Conservation (phyloP, 92 coral and sea anemone genomes). For the Ricordea florida region DNA sequence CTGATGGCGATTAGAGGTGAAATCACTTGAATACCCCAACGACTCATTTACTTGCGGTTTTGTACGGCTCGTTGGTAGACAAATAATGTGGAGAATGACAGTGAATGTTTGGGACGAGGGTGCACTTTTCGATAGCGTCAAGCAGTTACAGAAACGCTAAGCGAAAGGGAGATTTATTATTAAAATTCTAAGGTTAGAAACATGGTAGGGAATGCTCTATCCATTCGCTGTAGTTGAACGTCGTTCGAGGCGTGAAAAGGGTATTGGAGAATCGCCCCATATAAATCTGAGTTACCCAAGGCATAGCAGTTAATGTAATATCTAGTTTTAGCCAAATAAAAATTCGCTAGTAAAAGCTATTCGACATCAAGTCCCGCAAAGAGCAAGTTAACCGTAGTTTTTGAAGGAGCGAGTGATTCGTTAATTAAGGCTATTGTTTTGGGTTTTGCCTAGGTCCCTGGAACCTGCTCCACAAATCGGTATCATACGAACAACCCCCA, state of each 20-base stretch:
- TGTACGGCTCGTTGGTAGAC: constrained; percentile 23
- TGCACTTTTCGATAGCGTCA: constrained; percentile 1
- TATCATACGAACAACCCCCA: constrained; percentile 59
- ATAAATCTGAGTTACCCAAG: neutral
- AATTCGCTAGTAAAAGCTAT: constrained; percentile 26
- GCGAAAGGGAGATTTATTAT: constrained; percentile 14
- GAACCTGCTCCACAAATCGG: constrained; percentile 82
- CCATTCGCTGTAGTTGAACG: constrained; percentile 42
- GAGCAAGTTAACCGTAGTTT: constrained; percentile 55
- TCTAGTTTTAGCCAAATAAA: neutral
- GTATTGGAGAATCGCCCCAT: neutral
- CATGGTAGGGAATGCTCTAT: constrained; percentile 58
- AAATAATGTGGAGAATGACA: constrained; percentile 21
- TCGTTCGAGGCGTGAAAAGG: constrained; percentile 46
- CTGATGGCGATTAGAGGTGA: constrained; percentile 51
- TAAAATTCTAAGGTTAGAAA: constrained; percentile 8
- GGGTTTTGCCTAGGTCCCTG: constrained; percentile 67
- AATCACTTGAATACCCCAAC: constrained; percentile 56
- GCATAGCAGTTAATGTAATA: neutral
- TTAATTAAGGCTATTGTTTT: constrained; percentile 91
- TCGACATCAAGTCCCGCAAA: constrained; percentile 48
- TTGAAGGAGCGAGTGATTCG: constrained; percentile 80
- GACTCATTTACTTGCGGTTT: constrained; percentile 20
- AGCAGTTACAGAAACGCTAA: neutral
- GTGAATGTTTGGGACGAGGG: constrained; percentile 6